Base-by-base conservation (phyloP, 2,888 invertebrate genomes). In the Pyrochroa serraticornis region DNA sequence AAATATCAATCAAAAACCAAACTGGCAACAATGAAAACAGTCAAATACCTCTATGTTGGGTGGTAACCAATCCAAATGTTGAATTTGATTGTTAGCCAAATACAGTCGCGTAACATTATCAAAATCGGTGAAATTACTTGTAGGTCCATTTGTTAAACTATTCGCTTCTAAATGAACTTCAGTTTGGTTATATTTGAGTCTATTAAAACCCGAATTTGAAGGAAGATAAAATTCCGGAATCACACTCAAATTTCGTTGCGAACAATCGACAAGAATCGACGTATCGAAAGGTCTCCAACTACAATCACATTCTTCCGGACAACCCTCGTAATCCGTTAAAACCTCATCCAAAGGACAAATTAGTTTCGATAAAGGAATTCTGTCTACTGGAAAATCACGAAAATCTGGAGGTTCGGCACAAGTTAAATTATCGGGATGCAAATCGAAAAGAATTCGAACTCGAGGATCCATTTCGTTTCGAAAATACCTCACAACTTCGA, bases 231-330 rank as follows among this genome's bases (percentile, higher is more conserved):
- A 22, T 13, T 46, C 9, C 7, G 50, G 50, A 14, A 50, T 7
- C 3, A 5, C 12, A 1, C 41, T 35, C 0, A 50, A 30, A 13
- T 50, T 50, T 14, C 30, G 12, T 10, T 34, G 12, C 7, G 42
- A 7, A 14, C 50, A 50, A 10, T 50, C 12, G 0, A 50, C 14
- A 3, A 50, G 9, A n/a, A 42, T 2, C 6, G 50, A 9, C 7
- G 8, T 35, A 8, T 50, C 42, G 10, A 42, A 41, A 1, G 50
- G 50, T 30, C 42, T 41, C 50, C 50, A 50, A 6, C 33, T 42
- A 13, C 50, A 50, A 1, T 3, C 1, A 22, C 50, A 50, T 39
- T 50, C 35, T 34, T 33, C 9, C 1, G 50, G 50, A 14, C 50
- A 50, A 6, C 34, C 9, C 2, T 9, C 22, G 22, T 22, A 22